A percentile compares a stretch with the other conserved stretches of the same genome.
Evolutionary conservation across 2,888 invertebrate genomes (phyloP).

Genomic region (Agriotes lineatus): DNA sequence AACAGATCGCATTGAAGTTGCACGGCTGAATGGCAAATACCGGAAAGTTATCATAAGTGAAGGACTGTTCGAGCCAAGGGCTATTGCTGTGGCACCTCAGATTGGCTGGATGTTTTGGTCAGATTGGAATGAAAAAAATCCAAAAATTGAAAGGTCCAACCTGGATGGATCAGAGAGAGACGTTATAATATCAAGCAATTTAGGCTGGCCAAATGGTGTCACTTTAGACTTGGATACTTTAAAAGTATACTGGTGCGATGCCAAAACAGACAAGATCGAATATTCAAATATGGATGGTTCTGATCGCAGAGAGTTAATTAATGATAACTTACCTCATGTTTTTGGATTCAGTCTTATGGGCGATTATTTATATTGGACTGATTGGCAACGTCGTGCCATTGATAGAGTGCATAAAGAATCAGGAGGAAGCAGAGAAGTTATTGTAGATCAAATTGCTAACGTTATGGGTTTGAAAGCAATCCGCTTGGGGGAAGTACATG

Average conservation of each 20-base stretch:
- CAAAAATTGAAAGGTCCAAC: constrained; percentile 89
- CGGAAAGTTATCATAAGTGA: constrained; percentile 82
- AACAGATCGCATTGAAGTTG: constrained; percentile 91
- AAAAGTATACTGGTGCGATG: constrained; percentile 88
- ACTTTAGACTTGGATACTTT: constrained; percentile 65
- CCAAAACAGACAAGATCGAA: constrained; percentile 90
- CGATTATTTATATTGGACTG: constrained; percentile 95
- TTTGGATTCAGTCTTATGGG: constrained; percentile 90
- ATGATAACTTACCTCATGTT: constrained; percentile 87
- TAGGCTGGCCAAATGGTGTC: constrained; percentile 91
- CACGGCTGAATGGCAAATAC: constrained; percentile 82
- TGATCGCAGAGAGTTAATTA: constrained; percentile 81
- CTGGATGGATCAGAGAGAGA: constrained; percentile 83
- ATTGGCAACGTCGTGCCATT: constrained; percentile 92
- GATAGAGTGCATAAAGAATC: constrained; percentile 91
- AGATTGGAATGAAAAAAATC: constrained; percentile 88
- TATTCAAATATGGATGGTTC: constrained; percentile 87
- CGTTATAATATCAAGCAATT: constrained; percentile 77
- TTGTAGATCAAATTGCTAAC: constrained; percentile 90
- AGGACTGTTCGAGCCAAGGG: constrained; percentile 89
- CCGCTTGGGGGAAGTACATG: constrained; percentile 67
- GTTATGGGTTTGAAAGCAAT: constrained; percentile 94
- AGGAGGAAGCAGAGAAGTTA: constrained; percentile 79
- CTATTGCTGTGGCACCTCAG: constrained; percentile 89
- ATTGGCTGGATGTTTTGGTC: constrained; percentile 95